phyloP scores from a whole-genome alignment of 2,797 vertebrate genomes.

The Muscicapa striata region DNA sequence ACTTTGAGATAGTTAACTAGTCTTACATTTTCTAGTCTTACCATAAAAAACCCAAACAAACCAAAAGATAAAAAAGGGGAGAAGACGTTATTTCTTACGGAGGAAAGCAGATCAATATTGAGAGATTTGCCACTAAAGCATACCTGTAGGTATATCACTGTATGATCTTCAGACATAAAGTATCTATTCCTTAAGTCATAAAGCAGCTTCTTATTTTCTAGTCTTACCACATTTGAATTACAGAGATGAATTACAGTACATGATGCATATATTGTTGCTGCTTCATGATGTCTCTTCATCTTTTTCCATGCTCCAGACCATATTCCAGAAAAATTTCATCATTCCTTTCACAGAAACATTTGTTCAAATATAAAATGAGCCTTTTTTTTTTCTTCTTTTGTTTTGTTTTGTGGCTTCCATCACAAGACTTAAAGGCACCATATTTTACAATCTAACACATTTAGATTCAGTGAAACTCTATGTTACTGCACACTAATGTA shows the following conservation, averaged over 20 bases:
- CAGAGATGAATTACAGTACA: not conserved
- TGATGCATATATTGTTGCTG: not conserved
- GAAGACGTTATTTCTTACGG: not conserved
- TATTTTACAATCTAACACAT: constrained; percentile 55
- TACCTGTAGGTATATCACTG: not conserved
- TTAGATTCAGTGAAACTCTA: constrained; percentile 54
- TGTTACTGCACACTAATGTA: constrained; percentile 65
- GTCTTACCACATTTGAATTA: not conserved
- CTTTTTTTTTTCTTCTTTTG: not conserved
- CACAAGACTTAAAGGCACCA: constrained; percentile 68
- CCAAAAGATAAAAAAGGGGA: not conserved
- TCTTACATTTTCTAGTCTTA: not conserved
- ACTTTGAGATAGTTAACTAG: not conserved
- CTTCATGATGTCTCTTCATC: not conserved
- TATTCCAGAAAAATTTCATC: not conserved
- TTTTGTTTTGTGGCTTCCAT: not conserved
- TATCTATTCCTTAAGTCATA: not conserved
- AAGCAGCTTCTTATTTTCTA: not conserved
- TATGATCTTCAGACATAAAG: not conserved
- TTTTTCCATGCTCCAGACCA: not conserved
- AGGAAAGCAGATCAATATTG: not conserved
- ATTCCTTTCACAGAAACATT: not conserved
- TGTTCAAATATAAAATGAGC: not conserved
- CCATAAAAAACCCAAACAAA: not conserved
- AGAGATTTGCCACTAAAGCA: not conserved